Base-by-base conservation (phyloP, 2,113 vertebrate species). In the Macaca nemestrina region DNA sequence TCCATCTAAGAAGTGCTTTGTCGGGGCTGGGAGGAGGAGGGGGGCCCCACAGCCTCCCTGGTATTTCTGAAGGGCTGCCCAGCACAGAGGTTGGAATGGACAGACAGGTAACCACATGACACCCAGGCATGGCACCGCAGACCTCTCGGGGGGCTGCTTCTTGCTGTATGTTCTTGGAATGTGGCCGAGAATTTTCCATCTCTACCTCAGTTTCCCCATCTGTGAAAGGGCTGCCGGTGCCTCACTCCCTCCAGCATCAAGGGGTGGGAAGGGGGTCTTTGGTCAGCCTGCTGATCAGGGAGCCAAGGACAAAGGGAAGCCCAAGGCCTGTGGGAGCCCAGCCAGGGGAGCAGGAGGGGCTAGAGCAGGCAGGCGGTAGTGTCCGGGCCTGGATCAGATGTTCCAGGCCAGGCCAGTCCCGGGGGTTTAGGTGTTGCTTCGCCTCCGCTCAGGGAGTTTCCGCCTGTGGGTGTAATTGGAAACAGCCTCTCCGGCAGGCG, bases 1-100 rank as follows among this genome's bases (percentile, higher is more conserved):
- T 96, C 96, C 96, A 95, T 94, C 68, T 95, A 94, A 96, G 97
- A 97, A 97, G 87, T 57, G 38, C 83, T 94, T 96, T 90, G 70
- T 92, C 84, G 40, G 35, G 32, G 86, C 17, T 25, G 27, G n/a
- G 35, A 68, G 57, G n/a, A n/a, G 64, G 59, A 90, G 92, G 57
- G 38, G 50, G 35, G 25, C 35, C 38, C 96, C 90, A 59, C 4
- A 76, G 61, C 43, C 18, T 64, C 76, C 48, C 59, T 83, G 48
- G 81, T 57, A 14, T 90, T 89, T 93, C 55, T 27, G 43, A 70
- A 73, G 67, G 84, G 52, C 81, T 97, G 25, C 52, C 67, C 87
- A 30, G 35, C 16, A 0, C n/a, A 18, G 32, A 95, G 70, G 16
- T 25, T 88, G 59, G 55, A 43, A 8, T 75, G 75, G 55, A 83